Evolutionary conservation across 2,888 invertebrate species (phyloP), one percentile per base, ranked within the genome.

Genomic region (Herminia tarsipennalis): DNA sequence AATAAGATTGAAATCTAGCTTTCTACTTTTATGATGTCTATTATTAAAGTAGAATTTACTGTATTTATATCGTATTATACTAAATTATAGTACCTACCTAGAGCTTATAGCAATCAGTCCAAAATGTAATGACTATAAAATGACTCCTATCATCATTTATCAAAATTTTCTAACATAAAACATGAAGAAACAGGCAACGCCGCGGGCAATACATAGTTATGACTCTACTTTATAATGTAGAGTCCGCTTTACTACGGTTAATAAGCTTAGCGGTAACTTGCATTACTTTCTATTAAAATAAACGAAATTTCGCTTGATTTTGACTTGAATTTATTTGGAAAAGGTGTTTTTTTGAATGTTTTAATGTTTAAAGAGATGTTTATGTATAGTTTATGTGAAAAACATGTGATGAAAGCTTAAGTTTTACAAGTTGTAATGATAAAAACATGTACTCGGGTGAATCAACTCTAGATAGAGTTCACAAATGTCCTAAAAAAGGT

Each of bases 161-260:
- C 55, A 61, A 14, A 22, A 27, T 18, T 10, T 5, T 30, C 27
- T 45, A 55, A 58, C 38, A 55, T 55, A 61, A 50, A 28, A 55
- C 49, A 49, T 51, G 50, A 50, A 55, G 60, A 63, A 38, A 41
- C 46, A 47, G 29, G 47, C 60, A 39, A 33, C 16, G 63, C 63
- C 53, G 57, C 63, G 37, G 63, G 63, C 63, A 6, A 25, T 41
- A 39, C 50, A 57, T 63, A 57, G 54, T 50, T 59, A 40, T 22
- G 41, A 46, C 50, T 56, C 39, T 56, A 61, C 58, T 58, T 55
- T 55, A 56, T 47, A 59, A 45, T 38, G 24, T 39, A 33, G 46
- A 54, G 29, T 27, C 32, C 35, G 33, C 24, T 54, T 48, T 44
- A 32, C 49, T 56, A n/a, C n/a, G n/a, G n/a, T n/a, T n/a, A n/a